phyloP scores from a whole-genome alignment of 2,797 vertebrate species.

The Borostomias antarcticus region DNA sequence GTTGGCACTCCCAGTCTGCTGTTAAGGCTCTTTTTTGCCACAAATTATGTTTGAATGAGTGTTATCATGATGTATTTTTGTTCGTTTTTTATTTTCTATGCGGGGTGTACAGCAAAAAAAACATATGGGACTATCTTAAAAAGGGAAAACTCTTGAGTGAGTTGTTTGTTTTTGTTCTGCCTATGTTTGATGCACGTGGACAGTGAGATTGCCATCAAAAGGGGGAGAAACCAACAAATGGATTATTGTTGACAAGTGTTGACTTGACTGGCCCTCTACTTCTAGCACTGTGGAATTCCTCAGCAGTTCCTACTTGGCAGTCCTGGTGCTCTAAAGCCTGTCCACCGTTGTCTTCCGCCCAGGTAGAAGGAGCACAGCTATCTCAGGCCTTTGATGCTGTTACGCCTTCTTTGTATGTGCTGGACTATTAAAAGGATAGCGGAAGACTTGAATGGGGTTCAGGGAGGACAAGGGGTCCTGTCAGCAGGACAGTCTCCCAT shows the following conservation, averaged over 20 bases:
- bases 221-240: too few species aligned
- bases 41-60: neutral
- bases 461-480: neutral
- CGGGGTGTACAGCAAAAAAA: constrained; percentile 27
- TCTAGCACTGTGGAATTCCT: neutral
- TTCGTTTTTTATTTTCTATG: constrained; percentile 31
- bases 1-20: neutral
- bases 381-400: neutral
- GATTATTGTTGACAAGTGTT: constrained; percentile 16
- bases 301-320: neutral
- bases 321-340: neutral
- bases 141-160: constrained; percentile 47
- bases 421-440: constrained; percentile 17
- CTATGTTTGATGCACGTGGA: constrained; percentile 22
- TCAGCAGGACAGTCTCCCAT: constrained; percentile 14
- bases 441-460: neutral
- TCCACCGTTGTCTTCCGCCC: neutral
- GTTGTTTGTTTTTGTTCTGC: constrained; percentile 19
- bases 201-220: constrained; percentile 24
- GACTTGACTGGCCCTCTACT: neutral
- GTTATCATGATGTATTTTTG: constrained; percentile 4
- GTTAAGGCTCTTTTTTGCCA: neutral
- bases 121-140: constrained; percentile 30
- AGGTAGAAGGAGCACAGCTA: neutral
- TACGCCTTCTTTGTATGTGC: constrained; percentile 17